Percentiles rank a stretch among this genome's conserved stretches.
phyloP scores from a whole-genome alignment of 2,888 invertebrate genomes.

The Pasiphila rectangulata region DNA sequence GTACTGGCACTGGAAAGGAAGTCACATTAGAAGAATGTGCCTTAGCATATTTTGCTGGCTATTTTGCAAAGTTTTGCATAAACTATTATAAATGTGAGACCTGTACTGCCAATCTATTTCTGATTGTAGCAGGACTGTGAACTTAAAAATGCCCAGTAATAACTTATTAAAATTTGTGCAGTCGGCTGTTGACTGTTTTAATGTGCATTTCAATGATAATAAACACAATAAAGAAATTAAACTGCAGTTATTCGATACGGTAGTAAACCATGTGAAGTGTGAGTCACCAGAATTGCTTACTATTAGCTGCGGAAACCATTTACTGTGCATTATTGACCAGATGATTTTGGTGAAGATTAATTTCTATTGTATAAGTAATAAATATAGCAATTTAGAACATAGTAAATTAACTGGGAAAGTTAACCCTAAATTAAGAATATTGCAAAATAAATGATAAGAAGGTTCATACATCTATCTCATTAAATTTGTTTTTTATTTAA shows the following conservation, averaged over 20 bases:
- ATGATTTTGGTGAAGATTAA: neutral
- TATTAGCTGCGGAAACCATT: neutral
- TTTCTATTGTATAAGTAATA: neutral
- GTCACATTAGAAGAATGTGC: constrained; percentile 11
- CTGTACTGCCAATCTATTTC: neutral
- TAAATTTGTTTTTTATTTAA: neutral
- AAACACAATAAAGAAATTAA: neutral
- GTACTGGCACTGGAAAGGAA: neutral
- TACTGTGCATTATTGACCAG: constrained; percentile 1
- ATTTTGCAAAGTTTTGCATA: constrained; percentile 6
- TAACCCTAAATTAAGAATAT: neutral
- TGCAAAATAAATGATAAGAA: constrained; percentile 1
- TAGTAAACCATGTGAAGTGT: neutral
- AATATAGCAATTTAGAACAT: neutral
- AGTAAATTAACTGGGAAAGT: neutral
- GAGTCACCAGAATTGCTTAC: neutral
- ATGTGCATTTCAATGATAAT: neutral
- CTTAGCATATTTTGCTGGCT: constrained; percentile 10
- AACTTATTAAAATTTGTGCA: constrained; percentile 1
- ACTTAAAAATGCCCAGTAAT: constrained; percentile 1
- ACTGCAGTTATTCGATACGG: neutral
- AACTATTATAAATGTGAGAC: constrained; percentile 3
- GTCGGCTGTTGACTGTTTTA: neutral
- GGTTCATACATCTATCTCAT: neutral
- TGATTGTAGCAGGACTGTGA: neutral